These are phyloP conservation scores for Listrodromus nycthemerus DNA, from an alignment of 2,888 invertebrate species.

Conservation along the genomic window DNA sequence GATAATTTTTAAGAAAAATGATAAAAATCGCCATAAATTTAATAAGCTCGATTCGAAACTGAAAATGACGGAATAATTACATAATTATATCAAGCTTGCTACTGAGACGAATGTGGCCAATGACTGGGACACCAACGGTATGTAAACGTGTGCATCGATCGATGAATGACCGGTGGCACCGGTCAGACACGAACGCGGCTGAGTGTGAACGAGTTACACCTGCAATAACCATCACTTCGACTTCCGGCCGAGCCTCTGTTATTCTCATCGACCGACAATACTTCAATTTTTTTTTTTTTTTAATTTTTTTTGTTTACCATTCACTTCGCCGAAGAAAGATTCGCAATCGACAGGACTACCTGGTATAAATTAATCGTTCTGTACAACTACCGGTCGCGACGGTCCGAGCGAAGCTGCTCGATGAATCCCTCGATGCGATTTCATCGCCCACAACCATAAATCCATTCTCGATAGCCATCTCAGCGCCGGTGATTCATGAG, in stretches of 20 bases:
- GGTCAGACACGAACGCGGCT: constrained; percentile 14
- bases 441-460: constrained; percentile 55
- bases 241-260: constrained; percentile 54
- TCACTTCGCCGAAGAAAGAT: constrained; percentile 20
- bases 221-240: constrained; percentile 45
- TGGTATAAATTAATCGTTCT: constrained; percentile 31
- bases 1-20: too few relatives aligned
- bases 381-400: background rate
- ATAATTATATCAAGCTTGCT: background rate
- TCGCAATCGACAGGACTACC: constrained; percentile 5
- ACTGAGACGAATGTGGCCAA: background rate
- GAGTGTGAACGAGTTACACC: constrained; percentile 55
- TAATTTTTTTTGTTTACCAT: background rate
- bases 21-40: too few relatives aligned
- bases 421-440: constrained; percentile 27
- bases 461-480: constrained; percentile 45
- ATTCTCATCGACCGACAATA: constrained; percentile 25
- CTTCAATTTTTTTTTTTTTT: background rate
- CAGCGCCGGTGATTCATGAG: constrained; percentile 40
- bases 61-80: background rate
- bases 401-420: constrained; percentile 18
- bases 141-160: constrained; percentile 35
- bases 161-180: constrained; percentile 23
- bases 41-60: background rate
- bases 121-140: background rate